Evolutionary conservation across 2,113 vertebrate species (phyloP), one percentile per base, ranked within the genome.

Genomic region (Hystrix brachyura): DNA sequence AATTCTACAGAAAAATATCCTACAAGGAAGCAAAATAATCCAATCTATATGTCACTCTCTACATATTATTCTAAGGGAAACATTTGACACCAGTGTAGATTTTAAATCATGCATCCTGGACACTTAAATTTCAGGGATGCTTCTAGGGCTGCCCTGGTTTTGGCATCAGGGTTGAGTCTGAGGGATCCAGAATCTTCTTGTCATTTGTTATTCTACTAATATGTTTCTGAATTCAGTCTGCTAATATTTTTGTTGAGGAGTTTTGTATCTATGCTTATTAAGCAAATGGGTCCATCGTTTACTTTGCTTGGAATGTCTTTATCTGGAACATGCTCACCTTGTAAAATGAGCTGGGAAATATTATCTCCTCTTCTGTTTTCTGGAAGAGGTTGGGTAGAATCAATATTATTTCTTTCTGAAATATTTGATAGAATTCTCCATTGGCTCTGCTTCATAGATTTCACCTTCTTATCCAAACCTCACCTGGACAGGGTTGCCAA

Each of bases 261-360:
- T 72, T 94, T 97, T 67, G 12, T 34, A 76, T 94, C 53, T 90
- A 17, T 62, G 29, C 17, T 95, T 59, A 84, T 34, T 17, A 67
- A 38, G 57, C 43, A 85, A 78, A 23, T 43, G 29, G 34, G 48
- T 51, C 29, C 57, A 89, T 27, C 43, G 38, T 53, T 85, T 72
- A 46, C 60, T 67, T 62, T 87, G 51, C 51, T 90, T 84, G 19
- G 29, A 80, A 38, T 67, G 5, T 65, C 62, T 78, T 78, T 94
- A 12, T n/a, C 64, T 64, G 43, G 80, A 92, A 51, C 62, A 55
- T 60, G 29, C n/a, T 57, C 43, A 3, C 69, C 43, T 74, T 87
- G 51, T 59, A 65, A 72, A 91, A 43, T 74, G 43, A 55, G 3
- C 72, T 48, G 25, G 72, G 72, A 76, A 76, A 12, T 27, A 25